A percentile compares a stretch with the other conserved stretches of the same genome.
Conservation (phyloP, 2,113 vertebrate genomes). For the Saguinus midas region DNA sequence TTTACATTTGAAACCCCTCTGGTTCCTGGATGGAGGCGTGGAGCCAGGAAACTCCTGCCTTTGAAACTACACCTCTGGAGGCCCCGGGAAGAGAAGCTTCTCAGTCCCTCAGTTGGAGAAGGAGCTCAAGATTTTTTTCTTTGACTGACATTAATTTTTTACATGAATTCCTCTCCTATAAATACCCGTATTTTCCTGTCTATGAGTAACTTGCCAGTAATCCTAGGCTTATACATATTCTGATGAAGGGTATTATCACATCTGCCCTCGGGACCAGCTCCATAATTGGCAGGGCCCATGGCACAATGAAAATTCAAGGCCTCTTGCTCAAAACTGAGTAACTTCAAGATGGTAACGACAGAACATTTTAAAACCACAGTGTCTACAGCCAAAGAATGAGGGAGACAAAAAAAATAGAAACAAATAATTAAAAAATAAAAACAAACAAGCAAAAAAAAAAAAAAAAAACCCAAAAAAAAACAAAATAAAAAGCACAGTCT, state of each 20-base stretch:
- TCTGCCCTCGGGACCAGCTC: not conserved
- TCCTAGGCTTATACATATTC: not conserved
- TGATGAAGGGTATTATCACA: not conserved
- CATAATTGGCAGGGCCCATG: not conserved
- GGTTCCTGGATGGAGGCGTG: too few relatives aligned
- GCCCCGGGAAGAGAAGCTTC: too few relatives aligned
- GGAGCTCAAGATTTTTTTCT: not conserved
- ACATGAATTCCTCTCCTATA: not conserved
- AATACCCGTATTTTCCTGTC: not conserved
- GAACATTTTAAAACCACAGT: not conserved
- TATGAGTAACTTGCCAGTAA: not conserved
- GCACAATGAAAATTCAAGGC: not conserved
- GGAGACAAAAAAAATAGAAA: too few relatives aligned
- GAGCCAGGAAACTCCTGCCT: too few relatives aligned
- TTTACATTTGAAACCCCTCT: too few relatives aligned
- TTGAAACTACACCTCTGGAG: too few relatives aligned
- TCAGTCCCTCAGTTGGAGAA: too few relatives aligned
- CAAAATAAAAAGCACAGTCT: too few relatives aligned
- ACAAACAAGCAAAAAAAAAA: too few relatives aligned
- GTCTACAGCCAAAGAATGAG: too few relatives aligned
- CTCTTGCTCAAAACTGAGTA: not conserved
- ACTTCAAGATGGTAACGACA: not conserved
- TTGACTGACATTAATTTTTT: not conserved
- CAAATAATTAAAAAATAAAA: too few relatives aligned
- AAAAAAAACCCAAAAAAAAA: too few relatives aligned